Base-by-base conservation (phyloP, 2,888 invertebrate species). In the Stenodema calcarata region DNA sequence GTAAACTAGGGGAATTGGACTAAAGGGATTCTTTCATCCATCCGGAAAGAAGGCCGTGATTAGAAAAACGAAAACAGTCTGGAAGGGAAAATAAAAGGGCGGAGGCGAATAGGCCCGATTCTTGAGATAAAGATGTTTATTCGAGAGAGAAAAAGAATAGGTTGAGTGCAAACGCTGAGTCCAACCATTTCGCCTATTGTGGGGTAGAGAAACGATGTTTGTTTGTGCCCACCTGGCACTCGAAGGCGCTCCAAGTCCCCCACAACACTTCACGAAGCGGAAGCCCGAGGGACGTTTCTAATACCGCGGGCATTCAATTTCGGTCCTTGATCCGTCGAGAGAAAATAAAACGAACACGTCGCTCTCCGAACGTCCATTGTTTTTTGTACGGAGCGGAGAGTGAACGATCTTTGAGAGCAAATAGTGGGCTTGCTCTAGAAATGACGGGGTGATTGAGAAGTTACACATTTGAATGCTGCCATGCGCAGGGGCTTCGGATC, bases 191-290 rank as follows among this genome's bases (percentile, higher is more conserved):
- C 62, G 62, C 18, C 62, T 62, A 73, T 73, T 73, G 78, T 44
- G 78, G 18, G 41, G 41, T 18, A 14, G 42, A 23, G 78, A 12
- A 42, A 41, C 44, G 42, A 78, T 44, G 78, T 44, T 73, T 73
- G 73, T 73, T 78, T 44, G 78, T 23, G 78, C 78, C 41, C 78
- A 78, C 78, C 78, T 78, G 78, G 78, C 78, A 78, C 78, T 78
- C 41, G 78, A 78, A 78, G 44, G 78, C 78, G 41, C 78, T 78
- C 42, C 41, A 78, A 78, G 78, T 78, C 78, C 78, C 44, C 78
- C 41, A 78, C 78, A 44, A 23, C 78, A 78, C 78, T 44, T 23
- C 41, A 44, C 42, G 23, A 3, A 78, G 42, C 78, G 78, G 78
- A 78, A 78, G 78, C 78, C 44, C n/a, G n/a, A 27, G 27, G 23